Evolutionary conservation across 2,888 invertebrate genomes (phyloP), one percentile per base, ranked within the genome.

Genomic region (Apodemia arnacis): DNA sequence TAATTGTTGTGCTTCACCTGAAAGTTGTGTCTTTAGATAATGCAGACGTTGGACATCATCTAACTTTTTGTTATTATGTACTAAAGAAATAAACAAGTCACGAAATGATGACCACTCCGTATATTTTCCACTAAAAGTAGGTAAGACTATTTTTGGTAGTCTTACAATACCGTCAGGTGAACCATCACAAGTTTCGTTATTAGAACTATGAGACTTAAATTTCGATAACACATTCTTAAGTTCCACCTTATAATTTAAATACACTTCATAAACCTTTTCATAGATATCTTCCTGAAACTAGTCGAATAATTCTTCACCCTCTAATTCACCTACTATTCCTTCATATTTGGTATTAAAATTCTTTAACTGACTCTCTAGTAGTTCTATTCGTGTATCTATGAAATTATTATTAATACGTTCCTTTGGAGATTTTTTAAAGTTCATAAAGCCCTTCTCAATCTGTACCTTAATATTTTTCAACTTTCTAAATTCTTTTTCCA

Each of bases 1-100:
- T 11, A 90, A 41, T 38, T 89, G 88, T 34, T 93, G 91, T n/a
- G 93, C 91, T 73, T 93, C 91, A 27, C 90, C 90, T 34, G 72
- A 31, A 2, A 93, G 34, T 74, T 85, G 75, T 21, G 80, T 82
- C 66, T 93, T 93, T n/a, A 92, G 69, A 77, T 93, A 92, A 72
- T 91, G 89, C 13, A 93, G 49, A 77, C 88, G 88, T 83, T 93
- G 90, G 10, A 91, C 89, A 66, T 90, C 76, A 41, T 87, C 86
- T 15, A 92, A 69, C 8, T 66, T 69, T 13, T 31, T 18, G 66
- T 92, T 91, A 21, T 89, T 84, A 72, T 93, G 87, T 2, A 92
- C 82, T 13, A 92, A 75, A 11, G 90, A 89, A 13, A 82, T 34
- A 78, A 91, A 90, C 24, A 91, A 70, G 72, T 93, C 91, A 18